Conservation (phyloP, 2,888 invertebrate genomes). For the Loripinus fragilis region DNA sequence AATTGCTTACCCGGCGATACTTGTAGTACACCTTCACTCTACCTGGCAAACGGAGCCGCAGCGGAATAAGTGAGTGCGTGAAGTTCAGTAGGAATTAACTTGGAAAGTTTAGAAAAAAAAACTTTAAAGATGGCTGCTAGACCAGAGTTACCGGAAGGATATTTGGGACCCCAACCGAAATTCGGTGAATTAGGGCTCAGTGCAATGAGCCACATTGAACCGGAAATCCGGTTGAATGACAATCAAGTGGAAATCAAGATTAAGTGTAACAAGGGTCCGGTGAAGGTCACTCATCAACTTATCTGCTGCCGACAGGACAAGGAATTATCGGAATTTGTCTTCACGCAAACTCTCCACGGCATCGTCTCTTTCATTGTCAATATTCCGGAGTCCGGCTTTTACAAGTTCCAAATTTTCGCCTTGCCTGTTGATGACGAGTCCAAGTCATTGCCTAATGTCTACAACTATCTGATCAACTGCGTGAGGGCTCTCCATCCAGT, state of each 20-base stretch:
- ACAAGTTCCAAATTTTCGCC: constrained; percentile 82
- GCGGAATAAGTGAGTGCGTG: background rate
- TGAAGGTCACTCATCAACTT: constrained; percentile 75
- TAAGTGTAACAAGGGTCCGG: constrained; percentile 56
- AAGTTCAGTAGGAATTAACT: background rate
- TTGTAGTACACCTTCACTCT: background rate
- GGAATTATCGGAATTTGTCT: constrained; percentile 71
- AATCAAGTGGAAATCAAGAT: constrained; percentile 74
- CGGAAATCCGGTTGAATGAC: constrained; percentile 60
- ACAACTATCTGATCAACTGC: constrained; percentile 81
- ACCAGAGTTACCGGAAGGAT: constrained; percentile 74
- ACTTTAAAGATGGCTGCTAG: constrained; percentile 58
- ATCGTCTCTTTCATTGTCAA: constrained; percentile 65
- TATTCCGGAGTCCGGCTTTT: constrained; percentile 78
- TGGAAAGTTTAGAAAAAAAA: background rate
- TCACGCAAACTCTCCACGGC: constrained; percentile 73
- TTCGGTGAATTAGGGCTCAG: constrained; percentile 70
- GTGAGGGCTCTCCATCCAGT: constrained; percentile 63
- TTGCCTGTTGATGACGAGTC: constrained; percentile 78
- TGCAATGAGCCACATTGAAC: constrained; percentile 66
- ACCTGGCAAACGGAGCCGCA: background rate
- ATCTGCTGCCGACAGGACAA: constrained; percentile 63
- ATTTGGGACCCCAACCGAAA: constrained; percentile 76
- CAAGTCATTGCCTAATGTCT: constrained; percentile 82
- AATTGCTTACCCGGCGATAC: background rate